A percentile compares a stretch with the other conserved stretches of the same genome.
Conservation (phyloP, 1,140 invertebrate genomes). For the Drosophila nikananu region DNA sequence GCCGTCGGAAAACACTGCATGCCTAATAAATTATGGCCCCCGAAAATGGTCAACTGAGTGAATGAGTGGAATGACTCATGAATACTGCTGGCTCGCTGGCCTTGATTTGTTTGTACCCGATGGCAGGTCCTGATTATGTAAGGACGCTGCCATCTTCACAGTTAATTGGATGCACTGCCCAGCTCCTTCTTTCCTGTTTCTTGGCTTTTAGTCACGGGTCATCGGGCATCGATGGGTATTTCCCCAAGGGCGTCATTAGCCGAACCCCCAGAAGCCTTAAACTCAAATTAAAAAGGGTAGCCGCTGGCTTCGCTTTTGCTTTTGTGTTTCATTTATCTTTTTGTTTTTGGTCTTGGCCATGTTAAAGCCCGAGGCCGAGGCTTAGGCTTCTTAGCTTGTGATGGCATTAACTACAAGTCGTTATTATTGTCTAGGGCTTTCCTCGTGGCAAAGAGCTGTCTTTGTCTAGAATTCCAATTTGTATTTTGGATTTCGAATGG, state of each 20-base stretch:
- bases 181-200: not conserved
- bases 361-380: not conserved
- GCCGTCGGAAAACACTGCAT: conserved; percentile 7
- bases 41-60: conserved; percentile 16
- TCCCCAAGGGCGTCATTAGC: conserved; percentile 71
- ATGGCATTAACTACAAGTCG: conserved; percentile 77
- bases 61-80: conserved; percentile 27
- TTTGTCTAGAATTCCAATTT: conserved; percentile 64
- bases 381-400: conserved; percentile 41
- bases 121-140: conserved; percentile 33
- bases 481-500: conserved; percentile 55
- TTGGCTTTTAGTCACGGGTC: conserved; percentile 2
- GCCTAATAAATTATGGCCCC: conserved; percentile 21
- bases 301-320: not conserved
- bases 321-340: not conserved
- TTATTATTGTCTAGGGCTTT: conserved; percentile 78
- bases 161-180: conserved; percentile 73
- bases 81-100: conserved; percentile 10
- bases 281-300: conserved; percentile 52
- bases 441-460: conserved; percentile 1
- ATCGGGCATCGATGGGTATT: conserved; percentile 33
- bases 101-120: conserved; percentile 25
- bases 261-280: conserved; percentile 41
- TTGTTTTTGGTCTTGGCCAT: not conserved
- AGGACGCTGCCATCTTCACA: conserved; percentile 21